Base-by-base conservation (phyloP, 2,888 invertebrate species). In the Argyresthia goedartella region DNA sequence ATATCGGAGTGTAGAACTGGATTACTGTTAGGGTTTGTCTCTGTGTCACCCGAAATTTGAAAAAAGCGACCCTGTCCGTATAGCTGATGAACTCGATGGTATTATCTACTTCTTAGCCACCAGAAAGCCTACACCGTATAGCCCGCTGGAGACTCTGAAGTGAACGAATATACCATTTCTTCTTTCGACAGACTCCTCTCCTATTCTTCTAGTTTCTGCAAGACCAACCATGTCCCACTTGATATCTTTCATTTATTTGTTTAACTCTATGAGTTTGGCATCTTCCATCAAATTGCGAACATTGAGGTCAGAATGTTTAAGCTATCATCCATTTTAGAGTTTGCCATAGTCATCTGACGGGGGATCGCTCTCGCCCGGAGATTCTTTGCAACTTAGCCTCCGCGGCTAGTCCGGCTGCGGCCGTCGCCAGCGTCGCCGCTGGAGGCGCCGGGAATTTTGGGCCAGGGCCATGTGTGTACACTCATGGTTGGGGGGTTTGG, bases 291-390 rank as follows among this genome's bases (percentile, higher is more conserved):
- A n/a, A n/a, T n/a, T n/a, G n/a, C n/a, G n/a, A n/a, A n/a, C n/a
- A n/a, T n/a, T n/a, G n/a, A n/a, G n/a, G n/a, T n/a, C n/a, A n/a
- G n/a, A n/a, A n/a, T n/a, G n/a, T n/a, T n/a, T n/a, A n/a, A 15
- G 15, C 7, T 14, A 14, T n/a, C 4, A 14, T 49, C 49, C 10
- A 9, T 36, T n/a, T 69, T 63, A 3, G 6, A n/a, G n/a, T n/a
- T 3, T 25, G 42, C 42, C 14, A 16, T 41, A 25, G 15, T 41
- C 42, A 16, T 50, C 42, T 41, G 49, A 50, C 48, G 49, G 49
- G 39, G 15, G 39, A 33, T 47, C 47, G 47, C 4, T 47, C 34
- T 7, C 47, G 34, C 47, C 47, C 34, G 49, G 36, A 14, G 39
- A 36, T 39, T 49, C n/a, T n/a, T n/a, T n/a, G n/a, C n/a, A n/a